Evolutionary conservation across 2,888 invertebrate species (phyloP).

Genomic region (Fragum sueziense): DNA sequence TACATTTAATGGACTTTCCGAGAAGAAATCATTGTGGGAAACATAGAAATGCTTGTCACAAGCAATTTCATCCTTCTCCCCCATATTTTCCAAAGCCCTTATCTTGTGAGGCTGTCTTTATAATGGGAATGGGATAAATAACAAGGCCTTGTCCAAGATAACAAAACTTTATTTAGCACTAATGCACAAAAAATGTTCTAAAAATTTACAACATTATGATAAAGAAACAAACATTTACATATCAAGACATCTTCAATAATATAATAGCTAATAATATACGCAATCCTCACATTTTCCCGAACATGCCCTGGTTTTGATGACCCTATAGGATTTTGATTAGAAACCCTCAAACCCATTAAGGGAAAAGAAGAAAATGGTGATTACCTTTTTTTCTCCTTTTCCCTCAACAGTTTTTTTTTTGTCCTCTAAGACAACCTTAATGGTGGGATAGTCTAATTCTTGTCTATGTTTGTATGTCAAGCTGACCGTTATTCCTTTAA

Average conservation of each 20-base stretch:
- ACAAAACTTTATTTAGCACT: constrained; percentile 12
- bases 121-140: no score
- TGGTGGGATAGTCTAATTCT: no score
- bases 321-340: no score
- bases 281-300: neutral
- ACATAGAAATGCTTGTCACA: neutral
- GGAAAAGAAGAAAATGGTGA: neutral
- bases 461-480: no score
- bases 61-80: neutral
- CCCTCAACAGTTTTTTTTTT: neutral
- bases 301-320: no score
- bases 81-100: neutral
- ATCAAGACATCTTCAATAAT: no score
- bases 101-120: no score
- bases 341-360: no score
- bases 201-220: constrained; percentile 3
- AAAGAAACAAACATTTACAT: neutral
- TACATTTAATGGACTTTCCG: no score
- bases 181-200: constrained; percentile 17
- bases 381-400: constrained; percentile 1
- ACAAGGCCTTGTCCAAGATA: neutral
- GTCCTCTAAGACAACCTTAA: neutral
- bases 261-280: no score
- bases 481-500: no score
- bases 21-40: neutral